phyloP scores from a whole-genome alignment of 92 coral and sea anemone genomes.

The Umimayanthus chanpuru region DNA sequence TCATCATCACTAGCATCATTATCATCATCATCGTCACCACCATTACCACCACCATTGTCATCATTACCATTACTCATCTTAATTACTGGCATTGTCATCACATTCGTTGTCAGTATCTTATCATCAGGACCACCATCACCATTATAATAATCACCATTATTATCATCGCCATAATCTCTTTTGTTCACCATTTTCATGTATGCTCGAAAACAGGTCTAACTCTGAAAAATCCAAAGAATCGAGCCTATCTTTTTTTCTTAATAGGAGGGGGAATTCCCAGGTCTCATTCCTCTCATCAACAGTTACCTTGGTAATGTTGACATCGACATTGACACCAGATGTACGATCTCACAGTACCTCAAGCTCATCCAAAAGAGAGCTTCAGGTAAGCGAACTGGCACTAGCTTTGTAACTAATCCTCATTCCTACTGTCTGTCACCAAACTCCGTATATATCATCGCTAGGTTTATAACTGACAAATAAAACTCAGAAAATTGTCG shows the following conservation, averaged over 20 bases:
- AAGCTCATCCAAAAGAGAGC: slow-evolving; percentile 85
- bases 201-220: too few relatives aligned
- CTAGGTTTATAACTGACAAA: too few relatives aligned
- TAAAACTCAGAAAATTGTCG: neutral
- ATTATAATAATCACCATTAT: too few relatives aligned
- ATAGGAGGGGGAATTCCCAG: slow-evolving; percentile 95
- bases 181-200: too few relatives aligned
- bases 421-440: neutral
- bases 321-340: slow-evolving; percentile 89
- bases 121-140: too few relatives aligned
- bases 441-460: too few relatives aligned
- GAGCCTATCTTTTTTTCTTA: neutral
- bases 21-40: neutral
- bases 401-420: neutral
- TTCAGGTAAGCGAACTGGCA: slow-evolving; percentile 68
- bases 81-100: neutral
- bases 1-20: neutral
- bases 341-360: slow-evolving; percentile 91
- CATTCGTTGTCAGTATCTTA: neutral
- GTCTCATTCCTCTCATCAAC: slow-evolving; percentile 94
- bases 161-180: too few relatives aligned
- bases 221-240: too few relatives aligned
- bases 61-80: neutral
- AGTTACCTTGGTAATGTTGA: slow-evolving; percentile 92
- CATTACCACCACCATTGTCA: neutral